These are phyloP conservation scores for Antedon mediterranea DNA, from an alignment of 53 echinoderm and acorn worm genomes.

Conservation along the genomic window DNA sequence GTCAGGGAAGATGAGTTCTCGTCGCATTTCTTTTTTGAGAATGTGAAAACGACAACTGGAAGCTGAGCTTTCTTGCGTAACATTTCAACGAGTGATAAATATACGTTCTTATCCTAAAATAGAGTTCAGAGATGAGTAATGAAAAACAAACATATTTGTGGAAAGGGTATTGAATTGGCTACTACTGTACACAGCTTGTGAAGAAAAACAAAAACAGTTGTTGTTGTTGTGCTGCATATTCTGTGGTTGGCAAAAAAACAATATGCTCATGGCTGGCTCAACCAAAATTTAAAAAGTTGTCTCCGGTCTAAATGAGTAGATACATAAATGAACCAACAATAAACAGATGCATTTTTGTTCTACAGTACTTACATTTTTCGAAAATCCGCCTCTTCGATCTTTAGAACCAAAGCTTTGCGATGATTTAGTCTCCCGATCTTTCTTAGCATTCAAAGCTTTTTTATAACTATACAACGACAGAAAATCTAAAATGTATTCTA, in stretches of 20 bases:
- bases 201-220: no score
- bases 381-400: constrained; percentile 50
- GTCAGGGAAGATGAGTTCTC: constrained; percentile 63
- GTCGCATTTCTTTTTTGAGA: constrained; percentile 96
- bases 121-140: no score
- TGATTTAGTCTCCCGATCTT: constrained; percentile 59
- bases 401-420: constrained; percentile 58
- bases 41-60: constrained; percentile 83
- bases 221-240: no score
- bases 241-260: no score
- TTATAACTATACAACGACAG: constrained; percentile 38
- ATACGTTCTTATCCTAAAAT: constrained; percentile 73
- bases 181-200: no score
- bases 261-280: no score
- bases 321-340: no score
- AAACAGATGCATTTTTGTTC: not conserved
- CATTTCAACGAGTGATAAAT: constrained; percentile 78
- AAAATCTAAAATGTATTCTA: no score
- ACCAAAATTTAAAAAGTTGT: no score
- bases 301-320: no score
- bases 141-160: no score
- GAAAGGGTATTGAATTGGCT: no score
- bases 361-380: constrained; percentile 42
- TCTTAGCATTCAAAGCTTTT: constrained; percentile 84
- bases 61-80: constrained; percentile 81